Conservation (phyloP, 2,888 invertebrate genomes). For the Hypolimnas misippus region DNA sequence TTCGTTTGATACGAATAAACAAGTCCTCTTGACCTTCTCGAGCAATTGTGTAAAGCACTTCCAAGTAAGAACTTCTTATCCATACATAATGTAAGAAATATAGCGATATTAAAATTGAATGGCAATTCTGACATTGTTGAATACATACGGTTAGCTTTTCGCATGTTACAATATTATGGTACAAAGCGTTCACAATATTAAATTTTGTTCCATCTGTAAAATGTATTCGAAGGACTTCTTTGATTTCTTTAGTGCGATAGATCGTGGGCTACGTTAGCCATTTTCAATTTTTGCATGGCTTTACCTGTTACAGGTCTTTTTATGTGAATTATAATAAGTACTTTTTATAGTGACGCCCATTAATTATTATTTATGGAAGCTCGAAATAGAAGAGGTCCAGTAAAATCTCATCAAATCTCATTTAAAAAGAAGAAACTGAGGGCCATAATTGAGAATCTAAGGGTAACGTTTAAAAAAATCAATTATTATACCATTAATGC, state of each 20-base stretch:
- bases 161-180: background rate
- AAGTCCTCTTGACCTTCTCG: too few relatives aligned
- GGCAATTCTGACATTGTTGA: background rate
- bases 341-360: too few relatives aligned
- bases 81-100: background rate
- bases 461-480: too few relatives aligned
- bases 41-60: too few relatives aligned
- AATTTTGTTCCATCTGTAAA: background rate
- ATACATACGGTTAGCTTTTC: background rate
- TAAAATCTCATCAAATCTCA: too few relatives aligned
- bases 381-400: too few relatives aligned
- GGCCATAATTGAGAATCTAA: too few relatives aligned
- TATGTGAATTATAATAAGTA: background rate
- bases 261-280: background rate
- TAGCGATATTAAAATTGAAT: background rate
- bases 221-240: constrained; percentile 4
- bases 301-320: background rate
- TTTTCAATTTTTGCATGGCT: background rate
- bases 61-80: too few relatives aligned
- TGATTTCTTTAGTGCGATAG: background rate
- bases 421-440: too few relatives aligned
- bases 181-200: background rate
- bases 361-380: background rate
- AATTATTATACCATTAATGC: too few relatives aligned
- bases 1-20: too few relatives aligned